Evolutionary conservation across 2,888 invertebrate species (phyloP).

Genomic region (Nemoura dubitans): DNA sequence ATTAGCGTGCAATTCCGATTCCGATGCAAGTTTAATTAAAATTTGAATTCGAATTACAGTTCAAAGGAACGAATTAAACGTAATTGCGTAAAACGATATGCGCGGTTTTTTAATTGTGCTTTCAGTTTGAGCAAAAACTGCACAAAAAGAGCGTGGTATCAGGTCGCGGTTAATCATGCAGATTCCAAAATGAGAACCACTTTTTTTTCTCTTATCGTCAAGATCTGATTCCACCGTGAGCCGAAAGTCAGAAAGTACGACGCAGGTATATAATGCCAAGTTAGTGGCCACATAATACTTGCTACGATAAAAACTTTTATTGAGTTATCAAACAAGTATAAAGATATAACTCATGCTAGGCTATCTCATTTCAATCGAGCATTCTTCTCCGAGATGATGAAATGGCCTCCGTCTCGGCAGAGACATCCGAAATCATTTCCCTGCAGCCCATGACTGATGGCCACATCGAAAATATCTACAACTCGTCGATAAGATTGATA

Average conservation of each 20-base stretch:
- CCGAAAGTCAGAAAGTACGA: neutral
- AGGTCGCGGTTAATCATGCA: neutral
- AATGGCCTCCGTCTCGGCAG: neutral
- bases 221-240: neutral
- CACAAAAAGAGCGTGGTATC: neutral
- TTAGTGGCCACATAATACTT: conserved; percentile 3
- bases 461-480: neutral
- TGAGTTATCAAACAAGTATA: conserved; percentile 23
- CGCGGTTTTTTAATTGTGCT: neutral
- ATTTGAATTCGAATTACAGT: neutral
- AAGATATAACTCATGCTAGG: conserved; percentile 12
- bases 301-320: conserved; percentile 10
- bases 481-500: neutral
- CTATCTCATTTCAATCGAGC: conserved; percentile 9
- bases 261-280: neutral
- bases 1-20: neutral
- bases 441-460: neutral
- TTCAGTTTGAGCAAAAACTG: neutral
- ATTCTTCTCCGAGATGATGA: conserved; percentile 3
- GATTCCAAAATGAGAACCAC: neutral
- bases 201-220: neutral
- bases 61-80: neutral
- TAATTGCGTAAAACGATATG: conserved; percentile 3
- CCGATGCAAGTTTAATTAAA: conserved; percentile 7
- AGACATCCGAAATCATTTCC: conserved; percentile 13